These are phyloP conservation scores for Cyrtorhinus lividipennis DNA, from an alignment of 1,140 invertebrate species.

Conservation along the genomic window DNA sequence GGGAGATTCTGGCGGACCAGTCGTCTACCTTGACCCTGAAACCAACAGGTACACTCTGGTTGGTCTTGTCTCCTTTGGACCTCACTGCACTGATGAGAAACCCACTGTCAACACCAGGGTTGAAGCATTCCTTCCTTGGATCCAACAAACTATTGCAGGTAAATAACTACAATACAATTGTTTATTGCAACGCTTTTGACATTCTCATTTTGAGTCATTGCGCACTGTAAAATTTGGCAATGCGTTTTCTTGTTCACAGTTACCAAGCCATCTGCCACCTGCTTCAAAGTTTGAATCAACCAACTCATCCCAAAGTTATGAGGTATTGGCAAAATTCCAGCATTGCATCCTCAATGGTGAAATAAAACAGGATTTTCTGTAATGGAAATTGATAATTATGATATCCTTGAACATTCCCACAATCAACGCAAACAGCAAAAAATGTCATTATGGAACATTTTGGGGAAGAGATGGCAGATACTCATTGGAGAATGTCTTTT, in stretches of 20 bases:
- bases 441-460: too few relatives aligned
- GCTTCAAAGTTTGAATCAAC: background rate
- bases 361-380: too few relatives aligned
- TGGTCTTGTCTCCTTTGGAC: constrained; percentile 40
- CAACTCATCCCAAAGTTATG: too few relatives aligned
- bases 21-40: constrained; percentile 38
- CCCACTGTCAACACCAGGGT: constrained; percentile 39
- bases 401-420: too few relatives aligned
- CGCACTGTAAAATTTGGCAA: background rate
- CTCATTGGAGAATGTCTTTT: too few relatives aligned
- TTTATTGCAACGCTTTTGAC: background rate
- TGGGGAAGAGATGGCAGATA: too few relatives aligned
- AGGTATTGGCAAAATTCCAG: too few relatives aligned
- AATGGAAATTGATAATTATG: too few relatives aligned
- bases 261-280: background rate
- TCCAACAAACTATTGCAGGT: constrained; percentile 25
- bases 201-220: background rate
- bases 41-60: constrained; percentile 32
- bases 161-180: background rate
- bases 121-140: constrained; percentile 37
- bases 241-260: background rate
- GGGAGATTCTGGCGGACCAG: constrained; percentile 54
- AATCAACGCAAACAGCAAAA: too few relatives aligned
- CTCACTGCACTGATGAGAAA: constrained; percentile 31
- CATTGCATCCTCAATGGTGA: too few relatives aligned